A percentile compares a stretch with the other conserved stretches of the same genome.
phyloP scores from a whole-genome alignment of 2,113 vertebrate genomes.

The Rhea americana region DNA sequence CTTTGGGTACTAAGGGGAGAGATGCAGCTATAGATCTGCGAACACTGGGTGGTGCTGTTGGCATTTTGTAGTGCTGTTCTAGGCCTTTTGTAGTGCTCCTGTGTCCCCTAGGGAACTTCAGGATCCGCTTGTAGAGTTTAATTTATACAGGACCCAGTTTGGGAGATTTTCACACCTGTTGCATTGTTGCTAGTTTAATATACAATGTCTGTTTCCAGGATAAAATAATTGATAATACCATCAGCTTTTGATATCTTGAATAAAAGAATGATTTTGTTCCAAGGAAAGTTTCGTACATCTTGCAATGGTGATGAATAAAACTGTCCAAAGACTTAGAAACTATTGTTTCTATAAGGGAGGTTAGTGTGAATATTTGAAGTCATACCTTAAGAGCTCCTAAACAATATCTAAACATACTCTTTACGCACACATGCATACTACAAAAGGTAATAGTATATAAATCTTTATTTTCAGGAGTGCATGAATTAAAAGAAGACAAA shows the following conservation, averaged over 20 bases:
- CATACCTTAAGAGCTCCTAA: background rate
- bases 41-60: constrained; percentile 45
- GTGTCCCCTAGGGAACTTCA: background rate
- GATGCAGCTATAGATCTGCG: background rate
- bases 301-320: background rate
- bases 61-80: background rate
- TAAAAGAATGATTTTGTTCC: background rate
- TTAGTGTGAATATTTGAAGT: background rate
- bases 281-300: background rate
- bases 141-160: background rate
- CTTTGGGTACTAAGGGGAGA: background rate
- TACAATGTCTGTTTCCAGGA: background rate
- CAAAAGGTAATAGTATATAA: background rate
- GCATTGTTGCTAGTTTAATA: background rate
- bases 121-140: background rate
- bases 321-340: background rate
- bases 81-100: background rate
- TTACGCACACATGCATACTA: accelerated
- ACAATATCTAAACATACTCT: background rate
- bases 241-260: background rate
- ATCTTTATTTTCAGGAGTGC: background rate
- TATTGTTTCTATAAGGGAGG: background rate
- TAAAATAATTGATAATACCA: background rate
- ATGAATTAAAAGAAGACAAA: background rate
- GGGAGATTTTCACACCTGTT: background rate